Evolutionary conservation across 2,888 invertebrate species (phyloP).

Genomic region (Acanthococcus lagerstroemiae): DNA sequence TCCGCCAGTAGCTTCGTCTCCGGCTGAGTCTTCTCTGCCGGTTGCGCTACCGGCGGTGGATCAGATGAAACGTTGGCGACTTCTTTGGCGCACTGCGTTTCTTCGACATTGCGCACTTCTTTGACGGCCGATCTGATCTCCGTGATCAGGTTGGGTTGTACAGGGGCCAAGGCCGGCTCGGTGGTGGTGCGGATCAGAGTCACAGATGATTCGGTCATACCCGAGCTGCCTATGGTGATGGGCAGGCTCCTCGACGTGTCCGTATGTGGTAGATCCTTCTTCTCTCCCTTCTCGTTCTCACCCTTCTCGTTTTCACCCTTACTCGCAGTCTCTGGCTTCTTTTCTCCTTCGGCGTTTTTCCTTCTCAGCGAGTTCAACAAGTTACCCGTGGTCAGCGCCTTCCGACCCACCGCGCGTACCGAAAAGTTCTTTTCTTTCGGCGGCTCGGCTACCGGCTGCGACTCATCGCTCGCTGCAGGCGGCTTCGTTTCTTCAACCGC

Average conservation of each 20-base stretch:
- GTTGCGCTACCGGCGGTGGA: neutral
- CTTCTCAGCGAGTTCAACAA: too few species aligned
- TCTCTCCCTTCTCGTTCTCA: neutral
- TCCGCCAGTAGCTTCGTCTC: neutral
- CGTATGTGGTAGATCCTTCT: slow-evolving; percentile 7
- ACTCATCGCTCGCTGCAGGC: neutral
- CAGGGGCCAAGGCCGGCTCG: slow-evolving; percentile 22
- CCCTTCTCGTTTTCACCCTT: neutral
- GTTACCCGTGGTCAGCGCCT: slow-evolving; percentile 9
- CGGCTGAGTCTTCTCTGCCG: too few species aligned
- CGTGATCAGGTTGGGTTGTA: slow-evolving; percentile 11
- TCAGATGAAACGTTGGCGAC: neutral
- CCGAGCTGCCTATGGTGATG: slow-evolving; percentile 14
- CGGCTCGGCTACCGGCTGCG: neutral
- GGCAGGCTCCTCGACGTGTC: slow-evolving; percentile 12
- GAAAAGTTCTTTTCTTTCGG: neutral
- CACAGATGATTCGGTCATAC: slow-evolving; percentile 13
- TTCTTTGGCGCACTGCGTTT: neutral
- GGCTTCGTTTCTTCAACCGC: too few species aligned
- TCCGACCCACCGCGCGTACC: neutral
- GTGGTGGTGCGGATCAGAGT: slow-evolving; percentile 20
- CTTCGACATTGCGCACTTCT: neutral
- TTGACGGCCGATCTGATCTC: slow-evolving; percentile 14
- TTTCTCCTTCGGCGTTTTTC: slow-evolving; percentile 1
- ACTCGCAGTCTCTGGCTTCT: neutral